Evolutionary conservation across 2,888 invertebrate genomes (phyloP).

Genomic region (Dusona sp.): DNA sequence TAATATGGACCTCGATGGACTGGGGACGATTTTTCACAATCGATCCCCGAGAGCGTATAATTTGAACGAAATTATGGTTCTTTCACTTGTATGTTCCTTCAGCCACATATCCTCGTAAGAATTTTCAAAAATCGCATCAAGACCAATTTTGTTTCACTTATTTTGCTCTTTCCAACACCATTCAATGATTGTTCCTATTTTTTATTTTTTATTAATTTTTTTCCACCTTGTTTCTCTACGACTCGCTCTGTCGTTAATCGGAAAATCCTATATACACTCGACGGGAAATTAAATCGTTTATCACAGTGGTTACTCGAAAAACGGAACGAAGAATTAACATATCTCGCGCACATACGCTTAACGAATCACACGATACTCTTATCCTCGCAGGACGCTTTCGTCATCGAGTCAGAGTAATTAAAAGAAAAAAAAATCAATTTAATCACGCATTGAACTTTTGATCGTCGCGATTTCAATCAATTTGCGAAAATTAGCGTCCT

Average conservation of each 20-base stretch:
- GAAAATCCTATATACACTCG: constrained; percentile 59
- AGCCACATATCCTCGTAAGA: background rate
- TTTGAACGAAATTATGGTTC: constrained; percentile 11
- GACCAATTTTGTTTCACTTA: background rate
- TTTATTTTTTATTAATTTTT: background rate
- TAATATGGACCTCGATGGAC: constrained; percentile 22
- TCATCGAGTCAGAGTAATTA: background rate
- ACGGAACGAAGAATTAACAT: constrained; percentile 76
- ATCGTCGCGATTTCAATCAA: constrained; percentile 33
- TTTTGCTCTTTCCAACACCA: constrained; percentile 5
- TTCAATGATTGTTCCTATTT: background rate
- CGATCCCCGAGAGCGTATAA: background rate
- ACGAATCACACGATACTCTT: constrained; percentile 50
- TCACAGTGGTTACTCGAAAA: constrained; percentile 80
- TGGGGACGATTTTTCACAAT: constrained; percentile 10
- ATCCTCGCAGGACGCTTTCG: background rate
- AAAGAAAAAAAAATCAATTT: background rate
- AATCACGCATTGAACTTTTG: background rate
- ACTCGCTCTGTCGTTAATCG: constrained; percentile 43
- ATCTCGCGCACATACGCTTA: constrained; percentile 13
- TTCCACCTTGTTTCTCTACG: constrained; percentile 10
- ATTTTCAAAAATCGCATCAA: background rate
- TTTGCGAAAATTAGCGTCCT: background rate
- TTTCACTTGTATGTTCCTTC: background rate
- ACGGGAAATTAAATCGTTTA: constrained; percentile 71